A percentile compares a stretch with the other conserved stretches of the same genome.
Evolutionary conservation across 2,797 vertebrate genomes (phyloP).

Genomic region (Darevskia nairensis): DNA sequence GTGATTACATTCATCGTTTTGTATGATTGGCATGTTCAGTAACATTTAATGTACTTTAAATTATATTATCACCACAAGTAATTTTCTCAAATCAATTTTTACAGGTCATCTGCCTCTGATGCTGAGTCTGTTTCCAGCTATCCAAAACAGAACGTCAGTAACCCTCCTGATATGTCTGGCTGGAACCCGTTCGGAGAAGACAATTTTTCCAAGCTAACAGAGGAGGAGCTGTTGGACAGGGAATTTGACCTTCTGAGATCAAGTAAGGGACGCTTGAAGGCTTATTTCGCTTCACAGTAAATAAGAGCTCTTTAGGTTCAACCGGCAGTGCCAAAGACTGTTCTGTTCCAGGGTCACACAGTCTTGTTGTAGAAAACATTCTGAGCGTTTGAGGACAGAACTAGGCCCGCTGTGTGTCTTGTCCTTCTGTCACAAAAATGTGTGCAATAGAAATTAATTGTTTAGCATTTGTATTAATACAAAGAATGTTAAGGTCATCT

Average conservation of each 20-base stretch:
- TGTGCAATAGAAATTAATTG: slow-evolving; percentile 57
- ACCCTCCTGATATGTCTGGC: slow-evolving; percentile 95
- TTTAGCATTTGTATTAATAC: slow-evolving; percentile 55
- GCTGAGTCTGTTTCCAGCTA: slow-evolving; percentile 78
- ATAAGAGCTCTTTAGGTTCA: slow-evolving; percentile 63
- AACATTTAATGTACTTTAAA: not conserved
- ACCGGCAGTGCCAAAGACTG: slow-evolving; percentile 68
- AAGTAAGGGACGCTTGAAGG: slow-evolving; percentile 91
- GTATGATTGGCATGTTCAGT: no score
- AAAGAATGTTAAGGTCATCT: slow-evolving; percentile 49
- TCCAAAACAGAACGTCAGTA: slow-evolving; percentile 82
- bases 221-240: slow-evolving; percentile 96
- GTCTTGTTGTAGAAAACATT: slow-evolving; percentile 72
- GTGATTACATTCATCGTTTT: not conserved
- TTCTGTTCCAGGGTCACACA: slow-evolving; percentile 36
- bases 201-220: slow-evolving; percentile 96
- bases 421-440: slow-evolving; percentile 34
- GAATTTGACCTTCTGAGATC: slow-evolving; percentile 98
- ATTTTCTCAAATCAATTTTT: slow-evolving; percentile 42
- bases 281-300: slow-evolving; percentile 85
- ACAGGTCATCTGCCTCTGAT: slow-evolving; percentile 80
- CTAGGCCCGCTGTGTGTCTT: slow-evolving; percentile 65
- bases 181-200: slow-evolving; percentile 99
- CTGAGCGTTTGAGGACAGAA: slow-evolving; percentile 77
- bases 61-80: not conserved